phyloP scores from a whole-genome alignment of 1,140 invertebrate species.

The Eumeta japonica region DNA sequence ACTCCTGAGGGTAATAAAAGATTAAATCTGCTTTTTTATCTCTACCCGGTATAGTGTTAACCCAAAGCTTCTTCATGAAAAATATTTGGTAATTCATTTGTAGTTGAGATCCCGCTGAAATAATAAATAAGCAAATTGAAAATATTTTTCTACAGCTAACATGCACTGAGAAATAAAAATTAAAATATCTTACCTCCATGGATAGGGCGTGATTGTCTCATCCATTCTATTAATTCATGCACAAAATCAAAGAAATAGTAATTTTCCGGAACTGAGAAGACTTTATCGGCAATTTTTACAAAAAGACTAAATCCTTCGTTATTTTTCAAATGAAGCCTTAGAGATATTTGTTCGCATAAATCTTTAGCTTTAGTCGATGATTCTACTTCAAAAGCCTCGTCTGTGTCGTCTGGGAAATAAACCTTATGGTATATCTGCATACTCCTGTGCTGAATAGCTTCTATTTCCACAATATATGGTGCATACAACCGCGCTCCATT shows the following conservation, averaged over 20 bases:
- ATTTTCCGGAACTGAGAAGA: constrained; percentile 87
- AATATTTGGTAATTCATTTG: constrained; percentile 90
- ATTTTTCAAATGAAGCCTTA: constrained; percentile 70
- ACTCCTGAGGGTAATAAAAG: constrained; percentile 93
- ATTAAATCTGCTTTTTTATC: constrained; percentile 89
- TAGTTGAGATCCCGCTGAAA: constrained; percentile 56
- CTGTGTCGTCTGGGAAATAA: constrained; percentile 91
- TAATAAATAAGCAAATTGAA: constrained; percentile 8
- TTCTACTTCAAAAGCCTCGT: constrained; percentile 77
- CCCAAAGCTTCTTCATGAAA: constrained; percentile 97
- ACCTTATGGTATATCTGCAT: constrained; percentile 92
- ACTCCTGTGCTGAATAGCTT: constrained; percentile 91
- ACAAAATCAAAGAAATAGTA: constrained; percentile 97
- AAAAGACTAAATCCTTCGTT: constrained; percentile 89
- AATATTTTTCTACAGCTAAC: constrained; percentile 2
- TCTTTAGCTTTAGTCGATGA: constrained; percentile 86
- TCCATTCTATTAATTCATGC: constrained; percentile 82
- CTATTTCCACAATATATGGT: constrained; percentile 90
- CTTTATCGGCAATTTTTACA: constrained; percentile 89
- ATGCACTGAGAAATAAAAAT: constrained; percentile 4
- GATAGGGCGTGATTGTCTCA: constrained; percentile 74
- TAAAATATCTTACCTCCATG: constrained; percentile 63
- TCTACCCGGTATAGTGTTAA: constrained; percentile 82
- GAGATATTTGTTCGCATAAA: constrained; percentile 79
- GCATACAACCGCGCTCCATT: constrained; percentile 82